These are phyloP conservation scores for Enteromius afrohamiltoni DNA, from an alignment of 2,797 vertebrate genomes.

Conservation along the genomic window DNA sequence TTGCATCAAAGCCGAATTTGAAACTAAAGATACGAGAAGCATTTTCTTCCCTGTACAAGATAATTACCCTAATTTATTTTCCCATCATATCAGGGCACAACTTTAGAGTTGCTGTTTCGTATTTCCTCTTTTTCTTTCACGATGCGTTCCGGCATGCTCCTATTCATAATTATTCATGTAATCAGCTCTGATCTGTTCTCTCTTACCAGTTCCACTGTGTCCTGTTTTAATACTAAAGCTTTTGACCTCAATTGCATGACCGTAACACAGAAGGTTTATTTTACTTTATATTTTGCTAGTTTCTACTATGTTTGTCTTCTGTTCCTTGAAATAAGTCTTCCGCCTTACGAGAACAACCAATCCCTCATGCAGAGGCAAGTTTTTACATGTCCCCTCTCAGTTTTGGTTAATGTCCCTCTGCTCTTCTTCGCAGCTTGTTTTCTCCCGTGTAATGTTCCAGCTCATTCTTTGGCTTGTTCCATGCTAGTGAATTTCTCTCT, in stretches of 20 bases:
- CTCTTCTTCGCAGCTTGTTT: neutral
- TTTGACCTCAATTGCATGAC: neutral
- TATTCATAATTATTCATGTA: neutral
- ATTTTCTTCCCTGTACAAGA: neutral
- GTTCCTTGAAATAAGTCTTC: neutral
- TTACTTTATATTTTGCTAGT: neutral
- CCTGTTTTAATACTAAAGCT: neutral
- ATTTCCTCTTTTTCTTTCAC: neutral
- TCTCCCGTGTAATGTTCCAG: neutral
- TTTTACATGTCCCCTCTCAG: conserved; percentile 29
- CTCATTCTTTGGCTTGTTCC: conserved; percentile 10
- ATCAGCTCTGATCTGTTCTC: neutral
- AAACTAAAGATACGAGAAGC: neutral
- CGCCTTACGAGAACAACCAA: neutral
- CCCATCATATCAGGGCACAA: neutral
- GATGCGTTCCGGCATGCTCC: neutral
- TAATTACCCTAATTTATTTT: neutral
- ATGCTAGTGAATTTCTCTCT: conserved; percentile 2
- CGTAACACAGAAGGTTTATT: neutral
- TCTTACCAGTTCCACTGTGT: neutral
- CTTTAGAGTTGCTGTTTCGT: neutral
- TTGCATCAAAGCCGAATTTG: neutral
- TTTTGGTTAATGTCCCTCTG: neutral
- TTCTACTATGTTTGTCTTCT: neutral
- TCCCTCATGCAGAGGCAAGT: conserved; percentile 38